Percentiles rank a stretch among this genome's conserved stretches.
phyloP scores from a whole-genome alignment of 2,113 vertebrate genomes.

The Mirounga angustirostris region DNA sequence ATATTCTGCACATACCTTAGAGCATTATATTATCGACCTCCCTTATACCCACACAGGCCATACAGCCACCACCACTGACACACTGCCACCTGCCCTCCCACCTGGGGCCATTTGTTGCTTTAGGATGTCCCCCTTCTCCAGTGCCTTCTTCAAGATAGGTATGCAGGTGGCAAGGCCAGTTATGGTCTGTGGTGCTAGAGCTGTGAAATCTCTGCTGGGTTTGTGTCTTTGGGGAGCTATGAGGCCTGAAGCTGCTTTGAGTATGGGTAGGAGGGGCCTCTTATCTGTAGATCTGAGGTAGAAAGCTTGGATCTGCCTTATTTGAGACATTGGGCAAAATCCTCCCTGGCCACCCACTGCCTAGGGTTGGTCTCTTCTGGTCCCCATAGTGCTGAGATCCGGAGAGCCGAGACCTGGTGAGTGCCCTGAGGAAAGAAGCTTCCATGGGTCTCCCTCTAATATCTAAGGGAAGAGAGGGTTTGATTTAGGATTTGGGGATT shows the following conservation, averaged over 20 bases:
- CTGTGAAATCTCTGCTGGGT: background rate
- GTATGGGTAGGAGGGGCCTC: background rate
- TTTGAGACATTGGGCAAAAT: background rate
- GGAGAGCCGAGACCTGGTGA: background rate
- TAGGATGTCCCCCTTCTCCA: background rate
- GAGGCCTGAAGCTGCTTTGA: background rate
- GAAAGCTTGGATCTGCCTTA: background rate
- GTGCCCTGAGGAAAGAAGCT: background rate
- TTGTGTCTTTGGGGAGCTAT: background rate
- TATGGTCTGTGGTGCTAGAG: background rate
- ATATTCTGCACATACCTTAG: background rate
- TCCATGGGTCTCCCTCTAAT: background rate
- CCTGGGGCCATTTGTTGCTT: background rate
- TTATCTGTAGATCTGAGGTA: background rate
- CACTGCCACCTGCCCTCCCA: rapidly evolving
- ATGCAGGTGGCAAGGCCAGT: background rate
- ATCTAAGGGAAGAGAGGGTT: background rate
- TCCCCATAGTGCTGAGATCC: background rate
- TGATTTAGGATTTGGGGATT: background rate
- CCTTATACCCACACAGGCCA: background rate
- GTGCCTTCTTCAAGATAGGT: background rate
- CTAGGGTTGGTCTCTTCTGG: background rate
- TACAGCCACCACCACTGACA: no score
- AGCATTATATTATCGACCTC: background rate
- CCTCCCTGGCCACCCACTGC: rapidly evolving